Conservation (phyloP, 2,113 vertebrate species). For the Nycticorax nycticorax region DNA sequence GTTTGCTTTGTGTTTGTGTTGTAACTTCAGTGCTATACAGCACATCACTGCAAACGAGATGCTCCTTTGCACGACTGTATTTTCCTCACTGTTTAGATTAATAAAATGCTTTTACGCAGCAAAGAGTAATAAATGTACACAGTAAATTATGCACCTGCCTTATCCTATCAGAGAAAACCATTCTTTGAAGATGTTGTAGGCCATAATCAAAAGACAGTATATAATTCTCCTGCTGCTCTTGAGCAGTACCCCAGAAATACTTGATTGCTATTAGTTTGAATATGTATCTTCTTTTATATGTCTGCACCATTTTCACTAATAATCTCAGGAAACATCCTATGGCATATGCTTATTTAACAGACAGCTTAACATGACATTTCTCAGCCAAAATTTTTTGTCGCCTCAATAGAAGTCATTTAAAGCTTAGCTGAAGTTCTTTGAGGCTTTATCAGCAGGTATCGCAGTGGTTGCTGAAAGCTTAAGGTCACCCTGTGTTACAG, state of each 20-base stretch:
- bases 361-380: not conserved
- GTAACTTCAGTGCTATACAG: not conserved
- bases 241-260: not conserved
- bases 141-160: not conserved
- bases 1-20: not conserved
- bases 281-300: not conserved
- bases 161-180: not conserved
- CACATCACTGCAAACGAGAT: not conserved
- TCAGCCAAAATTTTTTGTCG: not conserved
- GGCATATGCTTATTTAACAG: not conserved
- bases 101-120: not conserved
- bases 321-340: not conserved
- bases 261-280: not conserved
- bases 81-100: not conserved
- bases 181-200: not conserved
- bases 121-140: not conserved
- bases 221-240: not conserved
- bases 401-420: not conserved
- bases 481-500: not conserved
- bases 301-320: not conserved
- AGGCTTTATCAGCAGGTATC: not conserved
- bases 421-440: not conserved
- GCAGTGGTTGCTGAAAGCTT: not conserved
- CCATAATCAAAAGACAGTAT: not conserved
- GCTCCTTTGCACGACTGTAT: not conserved